Evolutionary conservation across 2,797 vertebrate genomes (phyloP), one percentile per base, ranked within the genome.

Genomic region (Tenualosa thibaudeaui): DNA sequence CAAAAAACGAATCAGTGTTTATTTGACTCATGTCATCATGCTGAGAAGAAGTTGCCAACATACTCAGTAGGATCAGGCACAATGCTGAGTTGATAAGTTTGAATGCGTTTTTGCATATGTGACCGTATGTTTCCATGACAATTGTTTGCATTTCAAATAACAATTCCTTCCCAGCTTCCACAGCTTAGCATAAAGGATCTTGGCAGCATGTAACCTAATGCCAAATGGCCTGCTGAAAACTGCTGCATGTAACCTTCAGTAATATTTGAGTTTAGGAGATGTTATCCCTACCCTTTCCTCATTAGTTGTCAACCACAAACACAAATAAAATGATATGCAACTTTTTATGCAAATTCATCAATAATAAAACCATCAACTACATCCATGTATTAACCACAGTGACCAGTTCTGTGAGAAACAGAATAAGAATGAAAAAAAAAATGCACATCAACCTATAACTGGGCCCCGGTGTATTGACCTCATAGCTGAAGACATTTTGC

Each of bases 81-180:
- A 1, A 19, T 22, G 37, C 8, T 19, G 7, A 9, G 46, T 43
- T 75, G 19, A 43, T 19, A 37, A 75, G 17, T 78, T 46, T 19
- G 19, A 43, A 10, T n/a, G 5, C 2, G 12, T 19, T 8, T 78
- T 46, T 9, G 5, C 71, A 78, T 46, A 19, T 17, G 3, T 13
- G 19, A 78, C 68, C 0, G 8, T 2, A 62, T 7, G 6, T 43
- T 37, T 6, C 13, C 31, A 37, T 17, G 37, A 19, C 40, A 17
- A 46, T 22, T 46, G 71, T 78, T 75, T 78, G 71, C 6, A 78
- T 78, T 40, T 46, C 71, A 78, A 46, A 78, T 78, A 5, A 46
- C 71, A 7, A 40, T 43, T 43, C 8, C 1, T 8, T 7, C 37
- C 19, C 19, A 75, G 40, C 0, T n/a, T n/a, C n/a, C n/a, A n/a